Evolutionary conservation across 2,888 invertebrate species (phyloP).

Genomic region (Urechis unicinctus): DNA sequence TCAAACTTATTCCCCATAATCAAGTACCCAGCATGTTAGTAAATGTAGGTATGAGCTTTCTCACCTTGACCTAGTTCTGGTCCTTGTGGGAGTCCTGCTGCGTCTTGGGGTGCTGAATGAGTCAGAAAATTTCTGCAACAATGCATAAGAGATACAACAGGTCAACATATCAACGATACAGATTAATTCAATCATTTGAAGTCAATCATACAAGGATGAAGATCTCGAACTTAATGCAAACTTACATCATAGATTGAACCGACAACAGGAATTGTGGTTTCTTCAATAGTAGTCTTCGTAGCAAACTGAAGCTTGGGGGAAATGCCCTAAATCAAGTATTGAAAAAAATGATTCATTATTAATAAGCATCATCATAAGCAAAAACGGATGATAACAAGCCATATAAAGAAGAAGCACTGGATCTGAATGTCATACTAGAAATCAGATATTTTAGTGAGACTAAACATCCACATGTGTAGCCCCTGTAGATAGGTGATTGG

Average conservation of each 20-base stretch:
- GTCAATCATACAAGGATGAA: not conserved
- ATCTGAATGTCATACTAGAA: too few species aligned
- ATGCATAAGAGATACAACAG: too few species aligned
- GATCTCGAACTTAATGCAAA: not conserved
- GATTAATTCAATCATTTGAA: not conserved
- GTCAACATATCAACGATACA: too few species aligned
- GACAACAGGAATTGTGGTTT: constrained; percentile 27
- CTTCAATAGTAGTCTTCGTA: constrained; percentile 39
- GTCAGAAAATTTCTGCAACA: too few species aligned
- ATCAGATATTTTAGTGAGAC: too few species aligned
- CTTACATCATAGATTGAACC: not conserved
- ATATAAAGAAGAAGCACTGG: too few species aligned
- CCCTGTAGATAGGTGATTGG: too few species aligned
- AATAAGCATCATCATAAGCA: too few species aligned
- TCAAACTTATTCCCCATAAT: too few species aligned
- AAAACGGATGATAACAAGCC: too few species aligned
- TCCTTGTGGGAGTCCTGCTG: not conserved
- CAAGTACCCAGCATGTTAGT: too few species aligned
- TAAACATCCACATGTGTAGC: too few species aligned
- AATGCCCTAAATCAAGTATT: constrained; percentile 38
- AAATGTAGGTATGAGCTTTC: not conserved
- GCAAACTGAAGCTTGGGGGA: constrained; percentile 47
- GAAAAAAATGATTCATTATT: not conserved
- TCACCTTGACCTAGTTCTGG: not conserved
- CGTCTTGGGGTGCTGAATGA: not conserved